Conservation (phyloP, 2,797 vertebrate genomes). For the Brachyrhaphis roseni region DNA sequence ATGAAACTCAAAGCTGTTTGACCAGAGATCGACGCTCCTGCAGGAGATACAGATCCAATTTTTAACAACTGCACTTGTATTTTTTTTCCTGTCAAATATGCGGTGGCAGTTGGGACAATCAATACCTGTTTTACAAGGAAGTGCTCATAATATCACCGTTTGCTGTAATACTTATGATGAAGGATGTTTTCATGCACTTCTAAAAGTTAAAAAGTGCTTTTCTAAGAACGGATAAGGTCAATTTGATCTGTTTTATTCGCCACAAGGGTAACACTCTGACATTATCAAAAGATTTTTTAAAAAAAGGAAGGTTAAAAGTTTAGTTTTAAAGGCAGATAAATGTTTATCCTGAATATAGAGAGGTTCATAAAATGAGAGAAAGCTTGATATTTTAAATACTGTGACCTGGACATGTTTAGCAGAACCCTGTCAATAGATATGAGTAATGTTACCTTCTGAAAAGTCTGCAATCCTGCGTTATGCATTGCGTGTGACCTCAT, state of each 20-base stretch:
- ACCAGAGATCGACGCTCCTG: slow-evolving; percentile 28
- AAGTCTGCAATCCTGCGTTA: background rate
- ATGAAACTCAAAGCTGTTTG: slow-evolving; percentile 26
- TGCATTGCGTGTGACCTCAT: slow-evolving; percentile 14
- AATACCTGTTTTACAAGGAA: background rate
- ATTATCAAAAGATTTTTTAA: background rate
- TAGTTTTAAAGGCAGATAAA: background rate
- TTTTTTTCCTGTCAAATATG: background rate
- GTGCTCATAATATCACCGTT: background rate
- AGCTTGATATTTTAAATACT: background rate
- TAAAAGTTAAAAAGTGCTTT: background rate
- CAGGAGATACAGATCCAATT: background rate
- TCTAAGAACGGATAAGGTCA: background rate
- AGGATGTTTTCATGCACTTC: background rate
- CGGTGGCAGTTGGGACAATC: background rate
- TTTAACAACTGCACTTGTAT: background rate
- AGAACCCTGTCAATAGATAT: background rate
- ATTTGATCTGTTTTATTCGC: background rate
- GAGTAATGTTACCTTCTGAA: background rate
- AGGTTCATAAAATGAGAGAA: background rate
- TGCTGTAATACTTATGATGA: background rate
- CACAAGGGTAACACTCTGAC: no score
- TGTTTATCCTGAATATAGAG: background rate
- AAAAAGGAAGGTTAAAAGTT: background rate
- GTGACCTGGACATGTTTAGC: background rate